Evolutionary conservation across 1,140 invertebrate genomes (phyloP).

Genomic region (Drosophila nannoptera): DNA sequence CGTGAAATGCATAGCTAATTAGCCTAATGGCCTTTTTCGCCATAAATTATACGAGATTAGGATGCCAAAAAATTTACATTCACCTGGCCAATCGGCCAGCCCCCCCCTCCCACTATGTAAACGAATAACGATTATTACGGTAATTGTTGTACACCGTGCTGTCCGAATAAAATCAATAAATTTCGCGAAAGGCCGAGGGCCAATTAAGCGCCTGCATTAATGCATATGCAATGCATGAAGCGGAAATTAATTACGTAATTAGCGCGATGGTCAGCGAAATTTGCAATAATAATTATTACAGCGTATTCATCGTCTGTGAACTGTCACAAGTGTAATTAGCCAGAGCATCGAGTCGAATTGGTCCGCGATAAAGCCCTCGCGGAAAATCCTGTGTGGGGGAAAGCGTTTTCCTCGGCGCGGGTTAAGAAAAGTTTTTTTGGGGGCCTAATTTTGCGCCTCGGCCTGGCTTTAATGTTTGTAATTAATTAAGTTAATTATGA

Average conservation of each 20-base stretch:
- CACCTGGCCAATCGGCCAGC: constrained; percentile 1
- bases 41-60: constrained; percentile 69
- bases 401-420: too few species aligned
- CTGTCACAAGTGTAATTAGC: too few species aligned
- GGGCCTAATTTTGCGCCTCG: neutral
- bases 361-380: too few species aligned
- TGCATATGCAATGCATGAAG: constrained; percentile 27
- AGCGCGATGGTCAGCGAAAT: constrained; percentile 9
- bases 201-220: constrained; percentile 56
- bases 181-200: constrained; percentile 37
- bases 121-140: constrained; percentile 56
- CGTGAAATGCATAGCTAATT: constrained; percentile 70
- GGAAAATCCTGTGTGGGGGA: too few species aligned
- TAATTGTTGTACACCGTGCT: constrained; percentile 44
- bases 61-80: constrained; percentile 59
- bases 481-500: constrained; percentile 38
- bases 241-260: constrained; percentile 45
- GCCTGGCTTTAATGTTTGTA: constrained; percentile 18
- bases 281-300: too few species aligned
- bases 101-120: constrained; percentile 2
- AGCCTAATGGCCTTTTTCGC: constrained; percentile 61
- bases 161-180: constrained; percentile 46
- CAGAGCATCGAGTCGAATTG: too few species aligned
- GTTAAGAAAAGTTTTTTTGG: neutral
- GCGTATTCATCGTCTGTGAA: neutral